Evolutionary conservation across 2,888 invertebrate species (phyloP).

Genomic region (Laothoe populi): DNA sequence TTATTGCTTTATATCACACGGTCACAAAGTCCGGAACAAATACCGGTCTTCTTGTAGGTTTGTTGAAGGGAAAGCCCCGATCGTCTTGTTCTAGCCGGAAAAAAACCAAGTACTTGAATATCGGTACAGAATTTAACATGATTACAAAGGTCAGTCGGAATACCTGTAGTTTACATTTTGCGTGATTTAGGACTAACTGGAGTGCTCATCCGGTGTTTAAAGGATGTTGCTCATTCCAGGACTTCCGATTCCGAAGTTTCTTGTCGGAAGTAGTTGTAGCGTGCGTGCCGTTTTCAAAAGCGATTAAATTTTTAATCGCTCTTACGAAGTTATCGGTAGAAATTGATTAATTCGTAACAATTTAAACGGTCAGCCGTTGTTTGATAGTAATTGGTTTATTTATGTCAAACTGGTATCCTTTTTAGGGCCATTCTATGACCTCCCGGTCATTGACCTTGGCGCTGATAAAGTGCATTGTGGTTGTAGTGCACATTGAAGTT

Average conservation of each 20-base stretch:
- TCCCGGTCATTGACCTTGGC: slow-evolving; percentile 40
- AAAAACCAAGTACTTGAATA: background rate
- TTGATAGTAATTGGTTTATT: slow-evolving; percentile 3
- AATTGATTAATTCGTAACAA: background rate
- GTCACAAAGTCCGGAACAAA: background rate
- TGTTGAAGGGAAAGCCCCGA: background rate
- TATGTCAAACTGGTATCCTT: slow-evolving; percentile 6
- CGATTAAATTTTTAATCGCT: slow-evolving; percentile 13
- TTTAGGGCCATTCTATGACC: slow-evolving; percentile 26
- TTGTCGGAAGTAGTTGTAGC: slow-evolving; percentile 23
- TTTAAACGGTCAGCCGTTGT: slow-evolving; percentile 5
- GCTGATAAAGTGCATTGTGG: slow-evolving; percentile 27
- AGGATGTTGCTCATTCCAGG: slow-evolving; percentile 1
- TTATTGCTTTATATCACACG: slow-evolving; percentile 28
- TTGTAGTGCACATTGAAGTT: background rate
- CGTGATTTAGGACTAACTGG: background rate
- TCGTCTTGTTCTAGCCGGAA: background rate
- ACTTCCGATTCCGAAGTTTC: slow-evolving; percentile 27
- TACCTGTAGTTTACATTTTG: background rate
- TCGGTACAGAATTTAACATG: slow-evolving; percentile 1
- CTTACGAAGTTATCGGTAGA: background rate
- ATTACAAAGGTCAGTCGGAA: background rate
- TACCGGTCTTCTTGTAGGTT: background rate
- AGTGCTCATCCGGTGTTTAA: background rate
- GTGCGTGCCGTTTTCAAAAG: slow-evolving; percentile 14